phyloP scores from a whole-genome alignment of 2,797 vertebrate species.

The Pipistrellus kuhlii region DNA sequence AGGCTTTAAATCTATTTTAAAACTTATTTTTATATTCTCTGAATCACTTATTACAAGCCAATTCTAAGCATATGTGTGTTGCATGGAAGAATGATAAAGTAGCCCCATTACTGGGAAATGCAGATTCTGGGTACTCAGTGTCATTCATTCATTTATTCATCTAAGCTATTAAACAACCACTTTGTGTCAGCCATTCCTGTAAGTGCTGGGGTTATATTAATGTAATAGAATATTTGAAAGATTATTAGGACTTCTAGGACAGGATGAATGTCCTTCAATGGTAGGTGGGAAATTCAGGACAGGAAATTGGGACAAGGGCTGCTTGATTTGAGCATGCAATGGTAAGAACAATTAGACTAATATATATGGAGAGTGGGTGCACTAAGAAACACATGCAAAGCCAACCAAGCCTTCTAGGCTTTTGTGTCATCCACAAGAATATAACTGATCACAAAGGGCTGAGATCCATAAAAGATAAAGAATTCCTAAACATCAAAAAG shows the following conservation, averaged over 20 bases:
- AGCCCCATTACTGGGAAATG: neutral
- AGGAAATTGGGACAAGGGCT: neutral
- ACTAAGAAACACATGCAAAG: neutral
- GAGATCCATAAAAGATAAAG: neutral
- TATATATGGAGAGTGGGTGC: neutral
- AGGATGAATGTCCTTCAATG: neutral
- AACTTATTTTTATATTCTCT: neutral
- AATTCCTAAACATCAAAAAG: neutral
- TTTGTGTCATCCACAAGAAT: neutral
- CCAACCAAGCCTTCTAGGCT: neutral
- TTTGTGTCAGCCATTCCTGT: neutral
- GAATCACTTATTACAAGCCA: neutral
- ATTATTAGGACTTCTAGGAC: neutral
- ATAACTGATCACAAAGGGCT: neutral
- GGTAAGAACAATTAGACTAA: neutral
- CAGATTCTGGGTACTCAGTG: neutral
- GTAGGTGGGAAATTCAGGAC: neutral
- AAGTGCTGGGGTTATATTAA: neutral
- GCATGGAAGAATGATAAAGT: constrained; percentile 1
- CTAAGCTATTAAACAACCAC: neutral
- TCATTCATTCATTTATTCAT: neutral
- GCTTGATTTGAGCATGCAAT: neutral
- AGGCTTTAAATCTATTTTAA: neutral
- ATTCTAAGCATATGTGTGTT: neutral
- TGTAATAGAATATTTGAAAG: neutral